Base-by-base conservation (phyloP, 2,888 invertebrate genomes). In the Mythimna lalbum region DNA sequence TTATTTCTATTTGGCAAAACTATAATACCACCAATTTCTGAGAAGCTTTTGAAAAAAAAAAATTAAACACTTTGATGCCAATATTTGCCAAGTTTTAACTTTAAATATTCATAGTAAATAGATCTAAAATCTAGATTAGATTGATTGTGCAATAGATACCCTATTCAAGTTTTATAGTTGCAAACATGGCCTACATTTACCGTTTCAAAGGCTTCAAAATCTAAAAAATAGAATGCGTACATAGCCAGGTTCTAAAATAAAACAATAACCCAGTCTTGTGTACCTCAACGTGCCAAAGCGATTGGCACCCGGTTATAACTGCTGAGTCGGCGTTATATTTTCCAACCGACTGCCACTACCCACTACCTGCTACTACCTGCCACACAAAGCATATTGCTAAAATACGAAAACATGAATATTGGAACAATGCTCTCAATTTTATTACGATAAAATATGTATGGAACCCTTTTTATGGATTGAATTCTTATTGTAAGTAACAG, bases 371-470 rank as follows among this genome's bases (percentile, higher is more conserved):
- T 12, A 49, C 64, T 49, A 63, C 62, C 39, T 33, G 47, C 43
- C 27, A 33, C 10, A 43, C n/a, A 31, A 33, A 27, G 21, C 39
- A 69, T 39, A 65, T 67, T 60, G 60, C 56, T 61, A 64, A 74
- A 74, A 77, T 7, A 69, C 23, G 43, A 69, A 78, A 73, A 69
- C 68, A 74, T 73, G 69, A 81, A 82, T 79, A 69, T 74, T 75
- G 52, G 60, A 75, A 77, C 73, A 73, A 70, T 63, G 57, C 61
- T 74, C 55, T 67, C 62, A 59, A 73, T 73, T 81, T 71, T 69
- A 69, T 69, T 79, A 62, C 21, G 21, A 78, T 81, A 64, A 70
- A 84, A 72, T 73, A 78, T 78, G 52, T 67, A 70, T 62, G n/a
- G 50, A 60, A 72, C 66, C 70, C 59, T 63, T 71, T 69, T 64